phyloP scores from a whole-genome alignment of 2,113 vertebrate species.

The Salvelinus alpinus region DNA sequence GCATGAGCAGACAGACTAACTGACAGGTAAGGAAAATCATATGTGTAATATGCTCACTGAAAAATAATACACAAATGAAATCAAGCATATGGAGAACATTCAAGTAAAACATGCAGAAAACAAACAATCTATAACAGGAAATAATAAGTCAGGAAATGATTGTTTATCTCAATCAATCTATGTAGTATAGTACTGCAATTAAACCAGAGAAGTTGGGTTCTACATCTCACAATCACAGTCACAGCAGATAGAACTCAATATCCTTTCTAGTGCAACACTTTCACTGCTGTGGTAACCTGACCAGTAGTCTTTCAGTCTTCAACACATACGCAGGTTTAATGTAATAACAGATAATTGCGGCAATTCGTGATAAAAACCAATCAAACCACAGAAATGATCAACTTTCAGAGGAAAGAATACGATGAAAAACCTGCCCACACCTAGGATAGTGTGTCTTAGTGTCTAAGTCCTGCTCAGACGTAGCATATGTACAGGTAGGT shows the following conservation, averaged over 20 bases:
- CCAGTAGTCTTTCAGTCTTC: background rate
- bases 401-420: background rate
- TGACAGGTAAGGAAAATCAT: constrained; percentile 18
- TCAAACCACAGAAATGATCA: constrained; percentile 4
- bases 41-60: too few species aligned
- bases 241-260: background rate
- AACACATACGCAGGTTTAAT: constrained; percentile 24
- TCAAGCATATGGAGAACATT: constrained; percentile 87
- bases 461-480: constrained; percentile 78
- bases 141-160: constrained; percentile 47
- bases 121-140: constrained; percentile 45
- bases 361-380: background rate
- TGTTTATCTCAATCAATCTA: constrained; percentile 37
- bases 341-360: constrained; percentile 30
- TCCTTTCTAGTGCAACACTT: constrained; percentile 28
- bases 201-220: background rate
- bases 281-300: constrained; percentile 23
- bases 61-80: constrained; percentile 65
- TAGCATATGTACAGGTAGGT: constrained; percentile 98
- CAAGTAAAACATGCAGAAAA: constrained; percentile 87
- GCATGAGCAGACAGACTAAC: constrained; percentile 17
- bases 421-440: background rate
- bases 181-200: too few species aligned
- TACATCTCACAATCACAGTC: background rate
- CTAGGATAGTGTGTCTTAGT: constrained; percentile 20